These are phyloP conservation scores for Drosophila quasianomalipes DNA, from an alignment of 2,888 invertebrate species.

Conservation along the genomic window DNA sequence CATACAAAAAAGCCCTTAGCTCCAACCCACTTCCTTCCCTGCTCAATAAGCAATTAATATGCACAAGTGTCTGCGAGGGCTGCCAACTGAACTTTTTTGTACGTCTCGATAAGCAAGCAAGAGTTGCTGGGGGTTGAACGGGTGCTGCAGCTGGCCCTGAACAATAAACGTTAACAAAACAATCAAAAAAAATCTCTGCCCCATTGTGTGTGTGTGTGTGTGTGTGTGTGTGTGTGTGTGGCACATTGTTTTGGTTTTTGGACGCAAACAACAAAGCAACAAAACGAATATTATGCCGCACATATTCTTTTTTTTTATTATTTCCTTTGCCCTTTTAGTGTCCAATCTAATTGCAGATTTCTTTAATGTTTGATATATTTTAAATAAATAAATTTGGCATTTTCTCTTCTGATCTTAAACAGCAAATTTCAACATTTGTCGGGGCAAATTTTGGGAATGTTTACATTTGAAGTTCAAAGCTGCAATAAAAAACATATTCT, in stretches of 20 bases:
- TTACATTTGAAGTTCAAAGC: not conserved
- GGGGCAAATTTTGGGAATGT: not conserved
- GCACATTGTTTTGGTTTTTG: slow-evolving; percentile 3
- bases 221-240: slow-evolving; percentile 25
- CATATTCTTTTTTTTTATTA: slow-evolving; percentile 56
- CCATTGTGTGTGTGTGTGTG: slow-evolving; percentile 27
- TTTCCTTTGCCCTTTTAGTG: not conserved
- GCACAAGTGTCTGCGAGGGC: slow-evolving; percentile 76
- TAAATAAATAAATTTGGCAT: not conserved
- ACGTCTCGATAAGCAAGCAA: slow-evolving; percentile 43
- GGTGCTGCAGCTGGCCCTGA: slow-evolving; percentile 12
- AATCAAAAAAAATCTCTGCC: slow-evolving; percentile 31
- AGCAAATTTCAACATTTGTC: not conserved
- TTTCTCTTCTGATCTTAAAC: not conserved
- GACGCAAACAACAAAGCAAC: slow-evolving; percentile 13
- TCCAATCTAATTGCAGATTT: not conserved
- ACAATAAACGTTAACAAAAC: slow-evolving; percentile 51
- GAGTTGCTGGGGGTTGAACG: not conserved
- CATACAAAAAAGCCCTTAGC: not conserved
- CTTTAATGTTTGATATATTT: not conserved
- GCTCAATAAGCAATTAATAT: slow-evolving; percentile 82
- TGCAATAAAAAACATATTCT: not conserved
- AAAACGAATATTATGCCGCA: slow-evolving; percentile 40
- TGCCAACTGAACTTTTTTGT: slow-evolving; percentile 49
- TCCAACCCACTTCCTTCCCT: slow-evolving; percentile 11